Base-by-base conservation (phyloP, 2,113 vertebrate species). In the Macquaria australasica region DNA sequence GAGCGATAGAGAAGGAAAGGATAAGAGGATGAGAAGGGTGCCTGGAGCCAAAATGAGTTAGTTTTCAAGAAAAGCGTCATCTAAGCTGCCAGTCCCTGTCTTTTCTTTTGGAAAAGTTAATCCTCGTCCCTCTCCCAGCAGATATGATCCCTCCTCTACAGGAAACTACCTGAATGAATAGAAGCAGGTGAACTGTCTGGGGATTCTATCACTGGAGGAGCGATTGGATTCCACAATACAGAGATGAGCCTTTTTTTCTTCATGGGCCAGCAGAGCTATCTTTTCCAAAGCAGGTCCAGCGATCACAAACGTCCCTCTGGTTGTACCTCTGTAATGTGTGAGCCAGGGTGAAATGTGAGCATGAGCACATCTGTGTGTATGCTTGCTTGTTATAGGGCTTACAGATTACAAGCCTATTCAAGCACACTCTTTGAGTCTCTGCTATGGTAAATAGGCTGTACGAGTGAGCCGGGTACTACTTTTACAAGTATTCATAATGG, bases 121-220 rank as follows among this genome's bases (percentile, higher is more conserved):
- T 92, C 90, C 89, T 63, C 72, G 18, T 79, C 74, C 72, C 72
- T 84, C 85, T 86, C 87, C 93, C 90, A 88, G 82, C 92, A 93
- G 95, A 94, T 90, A 93, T 95, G 90, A 94, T 90, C 90, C 89
- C 92, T 48, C 58, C 91, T 95, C 91, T 96, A 91, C 94, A 89
- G 93, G 92, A 87, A 92, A 56, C 76, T 76, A 67, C 72, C 73
- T 25, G 87, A 94, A 89, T 93, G 90, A 92, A 94, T 92, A 90
- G 92, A 88, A 91, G 81, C 89, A 92, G 92, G 89, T 92, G 91
- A 94, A 88, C 84, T 11, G 82, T 91, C 88, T 84, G 81, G 88
- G 90, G 91, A 93, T 87, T 77, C 85, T 80, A 81, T 93, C 89
- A 85, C 87, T 77, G 81, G 37, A 73, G 53, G 62, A 85, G 89